These are phyloP conservation scores for Orthonychiurus folsomi DNA, from an alignment of 2,888 invertebrate species.

Conservation along the genomic window DNA sequence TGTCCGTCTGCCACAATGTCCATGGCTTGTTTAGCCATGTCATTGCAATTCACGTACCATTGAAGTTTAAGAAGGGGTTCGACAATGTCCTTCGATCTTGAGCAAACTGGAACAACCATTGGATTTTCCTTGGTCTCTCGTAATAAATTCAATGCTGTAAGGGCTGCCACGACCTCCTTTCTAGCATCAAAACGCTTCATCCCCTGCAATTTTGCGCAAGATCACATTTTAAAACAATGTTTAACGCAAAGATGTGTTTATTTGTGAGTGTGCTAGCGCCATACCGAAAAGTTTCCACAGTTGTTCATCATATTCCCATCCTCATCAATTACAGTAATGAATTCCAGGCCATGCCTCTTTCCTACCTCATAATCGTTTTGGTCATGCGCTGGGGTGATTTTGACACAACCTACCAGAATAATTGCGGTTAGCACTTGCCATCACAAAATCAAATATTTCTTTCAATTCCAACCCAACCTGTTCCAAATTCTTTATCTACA, in stretches of 20 bases:
- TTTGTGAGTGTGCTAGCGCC: too few relatives aligned
- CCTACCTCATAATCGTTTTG: slow-evolving; percentile 94
- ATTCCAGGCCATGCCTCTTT: slow-evolving; percentile 73
- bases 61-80: slow-evolving; percentile 94
- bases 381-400: slow-evolving; percentile 97
- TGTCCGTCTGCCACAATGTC: slow-evolving; percentile 68
- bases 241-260: not conserved
- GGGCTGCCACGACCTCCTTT: slow-evolving; percentile 63
- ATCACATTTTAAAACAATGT: slow-evolving; percentile 3
- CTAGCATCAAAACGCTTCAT: slow-evolving; percentile 87
- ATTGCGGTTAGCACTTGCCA: too few relatives aligned
- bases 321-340: slow-evolving; percentile 83
- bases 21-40: slow-evolving; percentile 80
- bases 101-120: slow-evolving; percentile 93
- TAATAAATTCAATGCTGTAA: slow-evolving; percentile 64
- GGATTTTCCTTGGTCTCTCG: slow-evolving; percentile 76
- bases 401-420: slow-evolving; percentile 53
- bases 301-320: slow-evolving; percentile 73
- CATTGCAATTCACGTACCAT: slow-evolving; percentile 87
- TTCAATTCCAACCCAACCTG: slow-evolving; percentile 52
- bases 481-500: slow-evolving; percentile 92
- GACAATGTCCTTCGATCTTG: slow-evolving; percentile 92
- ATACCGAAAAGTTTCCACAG: slow-evolving; percentile 65
- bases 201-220: too few relatives aligned
- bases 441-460: too few relatives aligned